Evolutionary conservation across 2,797 vertebrate species (phyloP), one percentile per base, ranked within the genome.

Genomic region (Pampus argenteus): DNA sequence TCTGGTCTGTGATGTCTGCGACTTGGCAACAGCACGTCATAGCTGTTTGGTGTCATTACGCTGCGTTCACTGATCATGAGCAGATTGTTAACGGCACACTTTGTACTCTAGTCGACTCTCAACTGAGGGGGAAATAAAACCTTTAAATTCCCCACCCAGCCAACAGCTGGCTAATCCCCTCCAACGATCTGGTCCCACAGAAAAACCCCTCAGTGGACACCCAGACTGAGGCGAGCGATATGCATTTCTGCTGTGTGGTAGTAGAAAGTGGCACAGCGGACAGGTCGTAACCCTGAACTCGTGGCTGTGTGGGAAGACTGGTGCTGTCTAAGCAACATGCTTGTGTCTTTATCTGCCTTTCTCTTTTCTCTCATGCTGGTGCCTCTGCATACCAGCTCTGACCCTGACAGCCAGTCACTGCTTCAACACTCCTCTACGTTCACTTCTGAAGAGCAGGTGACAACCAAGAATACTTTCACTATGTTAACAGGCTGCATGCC

Each of bases 361-460:
- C 61, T 71, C 60, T 31, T 20, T 44, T 72, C 49, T 79, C 60
- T 78, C 71, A 14, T 48, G 55, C 73, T 50, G 68, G 67, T 68
- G 71, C 66, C 68, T 34, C 56, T 66, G 76, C 83, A 92, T 92
- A 91, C 91, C 86, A 75, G 62, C 48, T 67, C 62, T 72, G 85
- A 91, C 84, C 86, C 82, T 66, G 59, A 79, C 71, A 59, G 81
- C 40, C 78, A 76, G 67, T 81, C 71, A 28, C n/a, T 25, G 64
- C 77, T 57, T 82, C 74, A 50, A 61, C 55, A 76, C 75, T 54
- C 61, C 49, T 44, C 42, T 45, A 62, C 65, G 57, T 62, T 81
- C 81, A 77, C 86, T 83, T 76, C 66, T 66, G 11, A 71, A 80
- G 79, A 89, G 86, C 92, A 92, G 91, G 89, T 93, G 92, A 88